Percentiles rank a stretch among this genome's conserved stretches.
These are phyloP conservation scores for Nothobranchius furzeri DNA, from an alignment of 2,113 vertebrate species.

Conservation along the genomic window DNA sequence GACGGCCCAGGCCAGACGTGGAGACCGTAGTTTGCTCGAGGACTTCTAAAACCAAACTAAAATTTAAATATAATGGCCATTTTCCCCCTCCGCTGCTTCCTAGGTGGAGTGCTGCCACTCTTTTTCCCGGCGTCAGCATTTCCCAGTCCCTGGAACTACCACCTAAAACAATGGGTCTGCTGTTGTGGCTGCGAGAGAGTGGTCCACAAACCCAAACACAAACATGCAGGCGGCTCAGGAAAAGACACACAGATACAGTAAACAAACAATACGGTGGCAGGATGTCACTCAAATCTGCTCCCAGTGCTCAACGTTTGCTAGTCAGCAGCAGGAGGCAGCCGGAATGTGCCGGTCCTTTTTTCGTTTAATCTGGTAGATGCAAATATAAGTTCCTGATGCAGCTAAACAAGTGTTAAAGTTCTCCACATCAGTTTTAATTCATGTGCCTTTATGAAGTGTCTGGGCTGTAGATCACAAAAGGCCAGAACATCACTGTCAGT, in stretches of 20 bases:
- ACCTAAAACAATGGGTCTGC: slow-evolving; percentile 63
- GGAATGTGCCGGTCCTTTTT: slow-evolving; percentile 6
- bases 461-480: slow-evolving; percentile 24
- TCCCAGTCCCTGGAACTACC: slow-evolving; percentile 43
- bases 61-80: slow-evolving; percentile 26
- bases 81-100: slow-evolving; percentile 36
- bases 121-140: slow-evolving; percentile 60
- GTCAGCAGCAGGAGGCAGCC: slow-evolving; percentile 28
- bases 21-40: background rate
- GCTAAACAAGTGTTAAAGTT: background rate
- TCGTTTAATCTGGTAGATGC: background rate
- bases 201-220: slow-evolving; percentile 67
- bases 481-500: background rate
- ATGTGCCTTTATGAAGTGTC: slow-evolving; percentile 16
- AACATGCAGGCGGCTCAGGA: slow-evolving; percentile 59
- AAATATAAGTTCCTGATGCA: background rate
- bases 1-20: slow-evolving; percentile 17
- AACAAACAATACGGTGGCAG: slow-evolving; percentile 71
- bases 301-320: slow-evolving; percentile 9
- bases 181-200: slow-evolving; percentile 51
- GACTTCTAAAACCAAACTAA: slow-evolving; percentile 17
- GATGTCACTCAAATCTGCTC: slow-evolving; percentile 64
- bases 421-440: slow-evolving; percentile 27
- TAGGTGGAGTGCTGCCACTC: slow-evolving; percentile 17
- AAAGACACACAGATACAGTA: slow-evolving; percentile 47